Base-by-base conservation (phyloP, 2,888 invertebrate species). In the Dolomedes plantarius region DNA sequence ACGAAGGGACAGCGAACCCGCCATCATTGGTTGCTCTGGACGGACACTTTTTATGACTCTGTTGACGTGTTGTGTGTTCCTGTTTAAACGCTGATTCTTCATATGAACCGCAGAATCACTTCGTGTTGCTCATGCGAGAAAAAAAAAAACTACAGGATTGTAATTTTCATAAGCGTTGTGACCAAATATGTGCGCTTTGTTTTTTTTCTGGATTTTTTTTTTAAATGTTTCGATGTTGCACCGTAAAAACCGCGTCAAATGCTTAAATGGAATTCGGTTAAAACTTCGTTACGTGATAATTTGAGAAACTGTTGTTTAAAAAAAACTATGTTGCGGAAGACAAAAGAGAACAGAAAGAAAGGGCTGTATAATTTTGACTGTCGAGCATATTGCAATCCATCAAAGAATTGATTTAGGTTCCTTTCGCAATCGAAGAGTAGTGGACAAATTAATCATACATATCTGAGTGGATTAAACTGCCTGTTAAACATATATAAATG, bases 31-130 rank as follows among this genome's bases (percentile, higher is more conserved):
- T 86, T 16, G 78, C 86, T 0, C 62, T 86, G 31, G 86, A 86
- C 39, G 86, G 86, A n/a, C 86, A 86, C 23, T 86, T 86, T 86
- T 80, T 86, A 86, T 86, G 80, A 86, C 80, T n/a, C n/a, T n/a
- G n/a, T n/a, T n/a, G n/a, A n/a, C n/a, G n/a, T 86, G 31, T 65
- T 64, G 16, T 46, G 28, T 9, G 29, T 71, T 71, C 71, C 46
- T 68, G 16, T 36, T 19, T n/a, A n/a, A 23, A 23, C 23, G 46
- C 56, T 56, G 23, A 2, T 23, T 56, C 56, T 56, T 56, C 23
- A 5, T n/a, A n/a, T 56, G 3, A 5, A 56, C 23, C 7, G 16
- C 13, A 56, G 41, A 46, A 46, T 13, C 41, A 13, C 6, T 46
- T 23, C 19, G 23, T 56, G 56, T 56, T 56, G 56, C 56, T 56